Evolutionary conservation across 2,888 invertebrate genomes (phyloP).

Genomic region (Drosophila neonasuta): DNA sequence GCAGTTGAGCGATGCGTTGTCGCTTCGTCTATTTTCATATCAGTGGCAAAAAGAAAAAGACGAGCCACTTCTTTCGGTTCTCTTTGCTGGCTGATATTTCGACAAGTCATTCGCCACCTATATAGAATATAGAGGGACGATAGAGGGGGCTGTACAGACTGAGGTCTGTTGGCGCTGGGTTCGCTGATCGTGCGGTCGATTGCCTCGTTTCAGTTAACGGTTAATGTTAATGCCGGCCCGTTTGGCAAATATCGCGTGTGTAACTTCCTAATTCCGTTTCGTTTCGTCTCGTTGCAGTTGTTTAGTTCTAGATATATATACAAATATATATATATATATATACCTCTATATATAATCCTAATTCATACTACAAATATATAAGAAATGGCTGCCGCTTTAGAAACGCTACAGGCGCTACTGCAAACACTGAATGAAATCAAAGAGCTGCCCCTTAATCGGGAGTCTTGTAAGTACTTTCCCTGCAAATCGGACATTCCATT

Average conservation of each 20-base stretch:
- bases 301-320: constrained; percentile 29
- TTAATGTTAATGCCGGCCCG: constrained; percentile 67
- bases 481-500: constrained; percentile 1
- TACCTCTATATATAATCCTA: constrained; percentile 33
- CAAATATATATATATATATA: constrained; percentile 17
- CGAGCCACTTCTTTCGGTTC: constrained; percentile 11
- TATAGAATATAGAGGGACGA: too few species aligned
- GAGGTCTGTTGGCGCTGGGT: constrained; percentile 26
- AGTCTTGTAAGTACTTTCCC: constrained; percentile 74
- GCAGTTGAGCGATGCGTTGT: constrained; percentile 31
- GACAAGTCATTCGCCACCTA: constrained; percentile 41
- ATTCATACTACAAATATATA: constrained; percentile 38
- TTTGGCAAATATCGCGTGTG: constrained; percentile 53
- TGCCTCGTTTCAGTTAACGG: constrained; percentile 67
- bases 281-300: constrained; percentile 43
- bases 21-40: constrained; percentile 42
- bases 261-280: constrained; percentile 47
- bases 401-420: constrained; percentile 72
- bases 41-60: constrained; percentile 20
- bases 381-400: constrained; percentile 77
- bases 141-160: background rate
- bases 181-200: constrained; percentile 56
- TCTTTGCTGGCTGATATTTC: constrained; percentile 16
- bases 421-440: constrained; percentile 72
- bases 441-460: constrained; percentile 77